Percentiles rank a stretch among this genome's conserved stretches.
phyloP scores from a whole-genome alignment of 2,888 invertebrate species.

The Acleris cristana region DNA sequence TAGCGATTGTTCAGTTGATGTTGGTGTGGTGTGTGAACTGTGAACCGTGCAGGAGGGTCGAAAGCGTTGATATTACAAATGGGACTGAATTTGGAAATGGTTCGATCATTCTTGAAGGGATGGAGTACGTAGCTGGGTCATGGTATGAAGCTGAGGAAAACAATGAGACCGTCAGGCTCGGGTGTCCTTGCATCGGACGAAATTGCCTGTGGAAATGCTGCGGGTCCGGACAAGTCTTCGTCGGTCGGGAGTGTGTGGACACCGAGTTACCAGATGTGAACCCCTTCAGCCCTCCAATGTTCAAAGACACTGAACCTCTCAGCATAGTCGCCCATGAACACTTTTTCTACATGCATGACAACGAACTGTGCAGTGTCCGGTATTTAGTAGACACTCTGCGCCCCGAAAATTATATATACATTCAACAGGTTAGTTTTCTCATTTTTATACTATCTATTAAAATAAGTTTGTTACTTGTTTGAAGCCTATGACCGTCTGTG shows the following conservation, averaged over 20 bases:
- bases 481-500: too few relatives aligned
- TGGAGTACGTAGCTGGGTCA: conserved; percentile 57
- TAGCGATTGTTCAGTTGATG: conserved; percentile 44
- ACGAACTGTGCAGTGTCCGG: conserved; percentile 55
- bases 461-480: too few relatives aligned
- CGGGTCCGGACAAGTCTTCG: conserved; percentile 49
- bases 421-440: conserved; percentile 64
- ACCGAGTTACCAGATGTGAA: conserved; percentile 52
- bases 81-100: conserved; percentile 58
- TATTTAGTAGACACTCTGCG: conserved; percentile 60
- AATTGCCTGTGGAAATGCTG: conserved; percentile 73
- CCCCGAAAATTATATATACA: conserved; percentile 55
- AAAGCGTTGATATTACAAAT: conserved; percentile 66
- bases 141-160: conserved; percentile 63
- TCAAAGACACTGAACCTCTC: conserved; percentile 53
- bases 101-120: conserved; percentile 59
- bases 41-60: conserved; percentile 58
- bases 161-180: conserved; percentile 49
- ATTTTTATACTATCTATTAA: too few relatives aligned
- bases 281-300: conserved; percentile 68
- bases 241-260: conserved; percentile 53
- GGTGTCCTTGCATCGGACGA: conserved; percentile 71
- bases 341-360: conserved; percentile 65
- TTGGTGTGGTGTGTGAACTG: conserved; percentile 45
- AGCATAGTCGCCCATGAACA: conserved; percentile 54